Evolutionary conservation across 2,888 invertebrate species (phyloP).

Genomic region (Lasioglossum oenotherae): DNA sequence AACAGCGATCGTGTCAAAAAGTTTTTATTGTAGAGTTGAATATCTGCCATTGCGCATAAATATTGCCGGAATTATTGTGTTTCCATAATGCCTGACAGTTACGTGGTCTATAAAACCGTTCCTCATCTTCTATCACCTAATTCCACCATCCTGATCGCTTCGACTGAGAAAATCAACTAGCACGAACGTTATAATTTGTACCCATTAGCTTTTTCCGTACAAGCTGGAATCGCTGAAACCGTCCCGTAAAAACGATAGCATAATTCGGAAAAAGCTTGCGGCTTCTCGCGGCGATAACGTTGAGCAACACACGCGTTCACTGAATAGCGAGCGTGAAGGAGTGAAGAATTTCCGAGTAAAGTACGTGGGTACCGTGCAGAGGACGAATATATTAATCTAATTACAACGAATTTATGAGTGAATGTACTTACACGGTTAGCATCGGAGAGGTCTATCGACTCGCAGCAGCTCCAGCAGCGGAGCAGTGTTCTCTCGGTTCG

Average conservation of each 20-base stretch:
- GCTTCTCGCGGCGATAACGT: neutral
- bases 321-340: neutral
- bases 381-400: neutral
- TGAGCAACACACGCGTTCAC: neutral
- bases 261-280: neutral
- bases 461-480: neutral
- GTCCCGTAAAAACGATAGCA: neutral
- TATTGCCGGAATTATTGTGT: neutral
- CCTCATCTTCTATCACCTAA: neutral
- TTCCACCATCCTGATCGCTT: neutral
- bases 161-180: neutral
- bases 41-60: neutral
- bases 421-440: neutral
- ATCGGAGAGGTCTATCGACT: neutral
- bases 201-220: neutral
- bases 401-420: constrained; percentile 30
- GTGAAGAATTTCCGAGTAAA: neutral
- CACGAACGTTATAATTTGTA: neutral
- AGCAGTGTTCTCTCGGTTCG: neutral
- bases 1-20: neutral
- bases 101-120: neutral
- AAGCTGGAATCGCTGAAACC: neutral
- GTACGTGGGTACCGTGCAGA: neutral
- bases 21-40: neutral
- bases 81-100: neutral